phyloP scores from a whole-genome alignment of 1,140 invertebrate species.

The Euglossa dilemma region DNA sequence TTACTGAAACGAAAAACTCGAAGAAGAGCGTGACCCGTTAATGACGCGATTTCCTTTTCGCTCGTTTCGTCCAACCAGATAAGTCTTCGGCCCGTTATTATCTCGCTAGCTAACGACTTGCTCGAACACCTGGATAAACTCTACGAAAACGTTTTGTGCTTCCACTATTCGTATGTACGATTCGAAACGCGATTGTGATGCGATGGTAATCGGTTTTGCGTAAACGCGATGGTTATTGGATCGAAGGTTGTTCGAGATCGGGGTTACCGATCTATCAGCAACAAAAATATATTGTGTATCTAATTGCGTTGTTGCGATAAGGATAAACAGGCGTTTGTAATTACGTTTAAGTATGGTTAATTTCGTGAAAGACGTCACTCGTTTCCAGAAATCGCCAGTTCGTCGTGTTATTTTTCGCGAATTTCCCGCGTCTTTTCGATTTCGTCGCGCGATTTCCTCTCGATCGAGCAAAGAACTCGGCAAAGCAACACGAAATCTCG shows the following conservation, averaged over 20 bases:
- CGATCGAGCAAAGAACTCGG: too few relatives aligned
- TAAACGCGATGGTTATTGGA: not conserved
- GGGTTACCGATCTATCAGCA: too few relatives aligned
- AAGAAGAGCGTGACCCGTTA: not conserved
- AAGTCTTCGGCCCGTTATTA: not conserved
- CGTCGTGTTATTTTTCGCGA: too few relatives aligned
- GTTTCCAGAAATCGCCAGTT: too few relatives aligned
- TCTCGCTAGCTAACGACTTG: not conserved
- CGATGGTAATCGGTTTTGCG: not conserved
- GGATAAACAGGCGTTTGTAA: too few relatives aligned
- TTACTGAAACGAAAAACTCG: not conserved
- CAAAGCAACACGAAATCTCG: too few relatives aligned
- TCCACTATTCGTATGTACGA: not conserved
- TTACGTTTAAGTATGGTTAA: too few relatives aligned
- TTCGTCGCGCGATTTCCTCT: too few relatives aligned
- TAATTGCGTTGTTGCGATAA: too few relatives aligned
- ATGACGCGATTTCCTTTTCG: constrained; percentile 8
- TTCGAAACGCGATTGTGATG: not conserved
- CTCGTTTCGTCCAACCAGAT: not conserved
- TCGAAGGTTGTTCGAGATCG: not conserved
- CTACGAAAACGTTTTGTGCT: not conserved
- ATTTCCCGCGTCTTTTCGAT: too few relatives aligned
- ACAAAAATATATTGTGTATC: too few relatives aligned
- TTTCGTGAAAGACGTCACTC: too few relatives aligned
- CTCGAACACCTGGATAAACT: not conserved